Conservation (phyloP, 2,797 vertebrate genomes). For the Pangasius mekongensis region DNA sequence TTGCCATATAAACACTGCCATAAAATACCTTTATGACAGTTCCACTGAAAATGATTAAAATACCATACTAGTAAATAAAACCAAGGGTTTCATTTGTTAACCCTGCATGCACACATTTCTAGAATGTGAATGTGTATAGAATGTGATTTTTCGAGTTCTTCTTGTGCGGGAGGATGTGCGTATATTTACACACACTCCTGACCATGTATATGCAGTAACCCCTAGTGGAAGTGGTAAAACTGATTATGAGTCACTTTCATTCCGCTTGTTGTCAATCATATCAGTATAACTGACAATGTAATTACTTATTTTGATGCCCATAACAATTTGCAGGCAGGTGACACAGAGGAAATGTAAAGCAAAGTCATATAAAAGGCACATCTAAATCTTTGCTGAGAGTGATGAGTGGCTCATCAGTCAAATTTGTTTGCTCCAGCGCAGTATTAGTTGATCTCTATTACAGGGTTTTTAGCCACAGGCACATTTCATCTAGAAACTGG, state of each 20-base stretch:
- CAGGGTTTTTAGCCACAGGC: neutral
- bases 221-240: neutral
- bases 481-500: neutral
- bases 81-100: neutral
- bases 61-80: neutral
- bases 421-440: neutral
- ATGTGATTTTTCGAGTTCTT: neutral
- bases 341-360: neutral
- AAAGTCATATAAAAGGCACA: neutral
- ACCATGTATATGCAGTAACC: neutral
- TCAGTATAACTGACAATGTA: neutral
- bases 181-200: neutral
- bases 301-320: neutral
- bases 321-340: neutral
- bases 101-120: neutral
- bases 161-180: neutral
- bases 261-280: neutral
- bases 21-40: neutral
- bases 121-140: neutral
- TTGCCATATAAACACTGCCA: neutral
- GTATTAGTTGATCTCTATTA: neutral
- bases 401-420: neutral
- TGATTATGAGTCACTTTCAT: conserved; percentile 7
- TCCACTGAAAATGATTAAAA: neutral
- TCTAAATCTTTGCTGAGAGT: neutral